Percentiles rank a stretch among this genome's conserved stretches.
These are phyloP conservation scores for Drosophila mojavensis DNA, from an alignment of 1,140 invertebrate genomes.

Conservation along the genomic window DNA sequence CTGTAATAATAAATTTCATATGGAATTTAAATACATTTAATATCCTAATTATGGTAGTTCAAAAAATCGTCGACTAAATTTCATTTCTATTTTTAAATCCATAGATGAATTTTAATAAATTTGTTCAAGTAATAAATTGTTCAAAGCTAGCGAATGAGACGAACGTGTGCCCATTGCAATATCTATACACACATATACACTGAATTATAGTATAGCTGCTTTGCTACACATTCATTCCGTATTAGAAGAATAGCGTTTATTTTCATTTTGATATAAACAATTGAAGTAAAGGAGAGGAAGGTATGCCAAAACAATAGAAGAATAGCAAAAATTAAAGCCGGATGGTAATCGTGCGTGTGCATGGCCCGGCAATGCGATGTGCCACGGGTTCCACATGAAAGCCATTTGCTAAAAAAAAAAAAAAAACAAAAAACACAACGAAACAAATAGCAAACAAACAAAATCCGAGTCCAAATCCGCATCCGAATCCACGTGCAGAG, in stretches of 20 bases:
- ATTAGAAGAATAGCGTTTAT: slow-evolving; percentile 39
- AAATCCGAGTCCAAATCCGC: not conserved
- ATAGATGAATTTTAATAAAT: slow-evolving; percentile 33
- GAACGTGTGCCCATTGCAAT: slow-evolving; percentile 30
- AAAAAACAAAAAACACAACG: not conserved
- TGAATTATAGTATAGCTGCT: no score
- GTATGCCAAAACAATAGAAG: slow-evolving; percentile 52
- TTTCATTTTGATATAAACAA: slow-evolving; percentile 80
- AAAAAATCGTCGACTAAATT: slow-evolving; percentile 1
- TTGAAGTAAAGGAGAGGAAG: slow-evolving; percentile 68
- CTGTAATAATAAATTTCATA: no score
- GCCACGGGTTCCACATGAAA: slow-evolving; percentile 60
- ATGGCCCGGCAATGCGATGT: slow-evolving; percentile 23
- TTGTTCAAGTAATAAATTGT: slow-evolving; percentile 62
- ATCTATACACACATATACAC: slow-evolving; percentile 1
- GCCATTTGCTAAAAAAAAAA: slow-evolving; percentile 41
- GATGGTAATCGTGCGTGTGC: slow-evolving; percentile 67
- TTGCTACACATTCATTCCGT: no score
- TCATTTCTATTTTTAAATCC: no score
- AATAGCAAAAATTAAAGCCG: slow-evolving; percentile 37
- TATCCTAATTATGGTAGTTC: not conserved
- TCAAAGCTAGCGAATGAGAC: slow-evolving; percentile 40
- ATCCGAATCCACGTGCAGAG: slow-evolving; percentile 39
- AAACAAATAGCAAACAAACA: slow-evolving; percentile 17
- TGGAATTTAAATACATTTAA: no score